Evolutionary conservation across 2,113 vertebrate species (phyloP).

Genomic region (Mobula birostris): DNA sequence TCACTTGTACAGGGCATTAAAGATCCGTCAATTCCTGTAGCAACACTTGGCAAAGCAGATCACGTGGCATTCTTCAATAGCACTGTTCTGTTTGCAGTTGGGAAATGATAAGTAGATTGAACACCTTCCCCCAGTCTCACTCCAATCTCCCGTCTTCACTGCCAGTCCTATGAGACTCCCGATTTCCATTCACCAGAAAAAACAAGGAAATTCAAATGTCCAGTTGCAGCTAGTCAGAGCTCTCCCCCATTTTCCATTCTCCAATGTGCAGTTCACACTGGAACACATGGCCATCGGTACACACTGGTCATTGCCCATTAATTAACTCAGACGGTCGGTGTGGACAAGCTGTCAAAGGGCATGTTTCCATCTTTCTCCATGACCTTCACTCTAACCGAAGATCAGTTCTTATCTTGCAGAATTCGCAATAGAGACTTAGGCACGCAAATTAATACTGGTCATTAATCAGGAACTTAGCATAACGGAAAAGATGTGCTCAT

Average conservation of each 20-base stretch:
- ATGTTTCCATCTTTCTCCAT: no score
- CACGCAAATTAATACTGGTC: constrained; percentile 12
- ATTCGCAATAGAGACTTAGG: neutral
- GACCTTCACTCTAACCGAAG: neutral
- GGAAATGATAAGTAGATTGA: neutral
- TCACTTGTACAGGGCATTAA: neutral
- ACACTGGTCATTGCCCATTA: neutral
- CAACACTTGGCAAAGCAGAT: neutral
- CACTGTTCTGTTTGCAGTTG: neutral
- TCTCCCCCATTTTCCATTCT: neutral
- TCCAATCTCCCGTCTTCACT: no score
- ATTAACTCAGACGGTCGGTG: no score
- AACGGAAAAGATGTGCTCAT: neutral
- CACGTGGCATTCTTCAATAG: neutral
- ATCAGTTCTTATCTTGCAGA: no score
- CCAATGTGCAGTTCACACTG: neutral
- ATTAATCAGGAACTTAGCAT: neutral
- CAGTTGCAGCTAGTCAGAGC: neutral
- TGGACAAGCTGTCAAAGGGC: no score
- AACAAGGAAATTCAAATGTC: neutral
- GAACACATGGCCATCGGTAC: no score
- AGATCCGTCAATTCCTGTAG: neutral
- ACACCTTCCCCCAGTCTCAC: neutral
- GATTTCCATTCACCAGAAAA: neutral
- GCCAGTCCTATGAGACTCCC: neutral